Percentiles rank a stretch among this genome's conserved stretches.
Evolutionary conservation across 2,888 invertebrate species (phyloP).

Genomic region (Scaeva pyrastri): DNA sequence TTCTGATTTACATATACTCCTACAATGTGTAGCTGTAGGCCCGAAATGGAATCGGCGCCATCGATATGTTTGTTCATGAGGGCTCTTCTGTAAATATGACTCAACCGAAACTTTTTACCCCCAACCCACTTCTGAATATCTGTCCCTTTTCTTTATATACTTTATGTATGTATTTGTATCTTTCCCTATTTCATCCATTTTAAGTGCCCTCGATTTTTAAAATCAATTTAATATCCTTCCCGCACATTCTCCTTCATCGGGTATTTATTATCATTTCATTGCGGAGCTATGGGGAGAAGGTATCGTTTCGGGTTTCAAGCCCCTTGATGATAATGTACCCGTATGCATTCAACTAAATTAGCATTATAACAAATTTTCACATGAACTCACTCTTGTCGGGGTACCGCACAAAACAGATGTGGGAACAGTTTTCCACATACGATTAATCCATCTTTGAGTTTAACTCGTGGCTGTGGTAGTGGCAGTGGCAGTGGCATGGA

Average conservation of each 20-base stretch:
- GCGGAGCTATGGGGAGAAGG: too few species aligned
- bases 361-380: conserved; percentile 20
- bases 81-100: background rate
- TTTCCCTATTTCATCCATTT: background rate
- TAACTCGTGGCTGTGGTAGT: background rate
- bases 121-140: too few species aligned
- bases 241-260: background rate
- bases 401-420: background rate
- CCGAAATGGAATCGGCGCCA: conserved; percentile 8
- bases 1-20: background rate
- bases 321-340: background rate
- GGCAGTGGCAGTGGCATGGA: background rate
- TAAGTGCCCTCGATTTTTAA: background rate
- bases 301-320: background rate
- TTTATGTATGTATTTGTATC: too few species aligned
- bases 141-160: too few species aligned
- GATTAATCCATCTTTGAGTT: conserved; percentile 4
- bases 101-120: background rate
- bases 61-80: background rate
- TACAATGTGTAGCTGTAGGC: too few species aligned
- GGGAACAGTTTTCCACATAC: conserved; percentile 3
- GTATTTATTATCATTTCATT: background rate
- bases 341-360: background rate
- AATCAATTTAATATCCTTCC: conserved; percentile 4
- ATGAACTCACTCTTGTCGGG: background rate